phyloP scores from a whole-genome alignment of 2,113 vertebrate genomes.

The Phainopepla nitens region DNA sequence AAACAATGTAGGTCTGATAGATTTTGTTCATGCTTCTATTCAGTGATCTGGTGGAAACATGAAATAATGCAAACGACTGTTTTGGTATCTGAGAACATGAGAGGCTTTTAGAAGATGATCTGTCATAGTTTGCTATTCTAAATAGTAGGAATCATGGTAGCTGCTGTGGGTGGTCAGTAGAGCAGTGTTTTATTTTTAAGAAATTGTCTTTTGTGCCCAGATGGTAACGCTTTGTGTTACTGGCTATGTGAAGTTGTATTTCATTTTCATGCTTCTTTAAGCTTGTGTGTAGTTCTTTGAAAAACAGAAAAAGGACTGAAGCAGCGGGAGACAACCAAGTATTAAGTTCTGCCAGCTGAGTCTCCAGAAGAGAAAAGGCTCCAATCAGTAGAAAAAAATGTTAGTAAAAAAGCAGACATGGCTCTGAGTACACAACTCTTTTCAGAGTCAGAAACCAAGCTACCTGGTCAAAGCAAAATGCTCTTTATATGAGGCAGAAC shows the following conservation, averaged over 20 bases:
- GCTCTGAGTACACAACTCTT: not conserved
- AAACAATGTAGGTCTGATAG: not conserved
- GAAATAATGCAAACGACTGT: not conserved
- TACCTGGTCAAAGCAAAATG: not conserved
- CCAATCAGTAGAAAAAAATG: not conserved
- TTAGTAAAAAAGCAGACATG: not conserved
- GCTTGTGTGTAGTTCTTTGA: conserved; percentile 2
- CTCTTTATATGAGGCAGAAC: not conserved
- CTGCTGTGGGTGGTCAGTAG: conserved; percentile 4
- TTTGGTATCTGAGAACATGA: not conserved
- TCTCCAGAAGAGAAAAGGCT: not conserved
- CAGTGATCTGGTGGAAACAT: not conserved
- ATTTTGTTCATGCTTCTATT: not conserved
- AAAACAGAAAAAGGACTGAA: not conserved
- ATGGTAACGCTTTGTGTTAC: conserved; percentile 18
- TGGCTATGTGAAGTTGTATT: not conserved
- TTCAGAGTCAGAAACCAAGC: not conserved
- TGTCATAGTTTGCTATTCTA: not conserved
- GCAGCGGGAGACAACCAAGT: not conserved
- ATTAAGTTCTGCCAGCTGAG: conserved; percentile 4
- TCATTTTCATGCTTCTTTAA: not conserved
- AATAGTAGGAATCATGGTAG: not conserved
- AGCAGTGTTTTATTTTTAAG: not conserved
- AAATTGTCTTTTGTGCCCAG: not conserved
- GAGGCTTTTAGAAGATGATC: not conserved